These are phyloP conservation scores for Hippoglossus hippoglossus DNA, from an alignment of 2,797 vertebrate species.

Conservation along the genomic window DNA sequence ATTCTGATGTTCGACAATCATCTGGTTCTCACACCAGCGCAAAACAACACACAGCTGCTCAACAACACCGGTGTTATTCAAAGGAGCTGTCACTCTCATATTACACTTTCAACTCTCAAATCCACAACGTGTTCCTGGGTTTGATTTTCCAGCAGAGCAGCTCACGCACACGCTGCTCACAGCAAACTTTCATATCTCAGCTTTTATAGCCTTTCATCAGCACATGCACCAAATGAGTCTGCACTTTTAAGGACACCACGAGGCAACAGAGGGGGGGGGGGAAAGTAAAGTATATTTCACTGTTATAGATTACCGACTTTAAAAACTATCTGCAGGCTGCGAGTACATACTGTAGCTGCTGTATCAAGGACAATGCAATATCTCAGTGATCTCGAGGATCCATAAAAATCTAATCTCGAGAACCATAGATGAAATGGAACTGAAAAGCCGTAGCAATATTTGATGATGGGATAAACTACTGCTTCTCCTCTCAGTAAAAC, in stretches of 20 bases:
- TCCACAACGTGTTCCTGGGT: constrained; percentile 24
- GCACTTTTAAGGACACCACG: background rate
- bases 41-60: constrained; percentile 7
- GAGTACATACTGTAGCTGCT: background rate
- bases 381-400: background rate
- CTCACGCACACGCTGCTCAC: constrained; percentile 11
- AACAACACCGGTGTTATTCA: constrained; percentile 7
- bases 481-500: background rate
- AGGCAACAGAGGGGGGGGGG: background rate
- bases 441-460: background rate
- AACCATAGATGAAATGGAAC: constrained; percentile 3
- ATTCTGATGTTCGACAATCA: constrained; percentile 7
- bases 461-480: background rate
- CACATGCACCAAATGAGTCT: constrained; percentile 15
- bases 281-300: background rate
- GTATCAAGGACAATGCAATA: constrained; percentile 9
- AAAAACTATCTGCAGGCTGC: background rate
- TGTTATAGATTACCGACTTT: constrained; percentile 1
- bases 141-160: constrained; percentile 20
- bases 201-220: constrained; percentile 29
- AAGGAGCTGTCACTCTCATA: constrained; percentile 14
- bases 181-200: constrained; percentile 19
- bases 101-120: constrained; percentile 12
- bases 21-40: constrained; percentile 9
- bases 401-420: constrained; percentile 23